A percentile compares a stretch with the other conserved stretches of the same genome.
Conservation (phyloP, 2,113 vertebrate species). For the Paedocypris sp. region DNA sequence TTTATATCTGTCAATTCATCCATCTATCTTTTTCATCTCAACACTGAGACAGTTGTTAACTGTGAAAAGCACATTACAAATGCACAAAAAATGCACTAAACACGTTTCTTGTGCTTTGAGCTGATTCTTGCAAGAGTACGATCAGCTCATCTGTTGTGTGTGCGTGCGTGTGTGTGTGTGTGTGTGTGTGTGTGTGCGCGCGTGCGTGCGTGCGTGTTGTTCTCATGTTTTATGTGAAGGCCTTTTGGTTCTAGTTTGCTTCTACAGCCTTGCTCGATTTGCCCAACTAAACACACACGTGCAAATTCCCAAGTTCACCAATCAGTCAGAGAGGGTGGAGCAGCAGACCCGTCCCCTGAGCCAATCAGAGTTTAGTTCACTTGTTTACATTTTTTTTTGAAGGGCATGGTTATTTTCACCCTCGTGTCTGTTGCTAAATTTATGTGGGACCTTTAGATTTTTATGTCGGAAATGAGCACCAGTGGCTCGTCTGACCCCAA, state of each 20-base stretch:
- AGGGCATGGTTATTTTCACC: constrained; percentile 5
- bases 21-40: no score
- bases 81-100: no score
- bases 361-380: constrained; percentile 12
- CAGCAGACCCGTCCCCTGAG: not conserved
- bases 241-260: constrained; percentile 13
- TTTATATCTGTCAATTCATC: no score
- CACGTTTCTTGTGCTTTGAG: no score
- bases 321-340: constrained; percentile 3
- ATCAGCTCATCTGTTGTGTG: no score
- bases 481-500: not conserved
- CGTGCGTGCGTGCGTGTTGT: not conserved
- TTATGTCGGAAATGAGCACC: not conserved
- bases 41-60: no score
- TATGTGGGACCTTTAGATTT: constrained; percentile 23
- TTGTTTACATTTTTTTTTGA: not conserved
- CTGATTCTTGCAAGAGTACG: not conserved
- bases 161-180: not conserved
- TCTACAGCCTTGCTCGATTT: constrained; percentile 13
- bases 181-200: constrained; percentile 4
- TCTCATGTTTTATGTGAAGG: not conserved
- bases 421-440: constrained; percentile 30
- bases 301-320: constrained; percentile 7
- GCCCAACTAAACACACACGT: not conserved
- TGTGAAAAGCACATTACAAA: no score